Percentiles rank a stretch among this genome's conserved stretches.
phyloP scores from a whole-genome alignment of 35 echinoderm and acorn worm genomes.

The Apostichopus californicus region DNA sequence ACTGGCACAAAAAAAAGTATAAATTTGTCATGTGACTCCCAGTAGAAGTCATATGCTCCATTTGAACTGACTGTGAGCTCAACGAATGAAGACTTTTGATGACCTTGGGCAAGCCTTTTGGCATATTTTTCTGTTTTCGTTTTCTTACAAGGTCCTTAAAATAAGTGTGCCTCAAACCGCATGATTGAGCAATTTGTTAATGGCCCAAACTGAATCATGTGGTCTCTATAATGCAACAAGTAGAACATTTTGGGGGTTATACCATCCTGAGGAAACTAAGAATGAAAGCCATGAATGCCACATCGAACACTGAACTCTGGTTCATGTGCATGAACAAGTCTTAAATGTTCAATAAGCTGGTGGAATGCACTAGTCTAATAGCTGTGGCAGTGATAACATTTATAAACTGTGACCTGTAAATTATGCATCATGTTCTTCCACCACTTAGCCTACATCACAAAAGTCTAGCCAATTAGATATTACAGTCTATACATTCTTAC shows the following conservation, averaged over 20 bases:
- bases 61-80: background rate
- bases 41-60: background rate
- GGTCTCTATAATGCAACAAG: conserved; percentile 11
- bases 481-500: too few species aligned
- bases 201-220: conserved; percentile 14
- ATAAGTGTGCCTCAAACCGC: conserved; percentile 24
- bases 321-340: conserved; percentile 23
- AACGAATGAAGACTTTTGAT: conserved; percentile 19
- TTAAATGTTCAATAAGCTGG: conserved; percentile 32
- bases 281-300: conserved; percentile 2
- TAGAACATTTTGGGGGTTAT: conserved; percentile 26
- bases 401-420: conserved; percentile 34
- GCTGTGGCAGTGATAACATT: conserved; percentile 24
- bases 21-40: background rate
- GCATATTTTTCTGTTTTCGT: background rate
- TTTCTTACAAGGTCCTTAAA: conserved; percentile 33
- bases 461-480: too few species aligned
- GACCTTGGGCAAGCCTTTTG: background rate
- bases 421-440: background rate
- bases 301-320: conserved; percentile 13
- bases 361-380: conserved; percentile 21
- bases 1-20: background rate
- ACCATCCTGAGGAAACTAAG: background rate
- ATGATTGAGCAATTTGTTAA: conserved; percentile 23
- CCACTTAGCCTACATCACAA: too few species aligned